A percentile compares a stretch with the other conserved stretches of the same genome.
Evolutionary conservation across 2,888 invertebrate genomes (phyloP).

Genomic region (Adelognathus sp.): DNA sequence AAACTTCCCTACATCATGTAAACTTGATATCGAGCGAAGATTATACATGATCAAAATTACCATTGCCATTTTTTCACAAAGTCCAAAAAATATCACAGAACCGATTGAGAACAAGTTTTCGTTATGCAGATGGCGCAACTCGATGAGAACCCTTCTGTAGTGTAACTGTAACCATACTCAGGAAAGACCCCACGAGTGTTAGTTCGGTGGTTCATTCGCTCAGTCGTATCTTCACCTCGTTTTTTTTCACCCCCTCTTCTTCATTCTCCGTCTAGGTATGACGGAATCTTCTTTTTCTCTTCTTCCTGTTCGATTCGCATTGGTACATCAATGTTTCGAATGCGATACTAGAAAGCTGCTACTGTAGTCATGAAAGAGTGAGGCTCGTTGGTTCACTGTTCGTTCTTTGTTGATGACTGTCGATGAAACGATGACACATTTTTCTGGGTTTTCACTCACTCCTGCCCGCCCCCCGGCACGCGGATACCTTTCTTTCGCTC

Average conservation of each 20-base stretch:
- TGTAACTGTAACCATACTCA: too few relatives aligned
- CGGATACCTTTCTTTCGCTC: conserved; percentile 67
- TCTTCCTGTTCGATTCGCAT: conserved; percentile 18
- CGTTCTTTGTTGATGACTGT: conserved; percentile 80
- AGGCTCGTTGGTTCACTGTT: conserved; percentile 70
- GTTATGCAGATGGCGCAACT: too few relatives aligned
- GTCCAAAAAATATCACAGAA: too few relatives aligned
- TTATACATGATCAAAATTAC: too few relatives aligned
- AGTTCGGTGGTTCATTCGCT: conserved; percentile 59
- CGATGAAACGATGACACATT: conserved; percentile 82
- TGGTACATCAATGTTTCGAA: conserved; percentile 20
- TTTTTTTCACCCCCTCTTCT: conserved; percentile 12
- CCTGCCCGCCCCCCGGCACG: conserved; percentile 61
- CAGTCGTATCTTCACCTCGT: conserved; percentile 44
- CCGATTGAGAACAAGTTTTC: too few relatives aligned
- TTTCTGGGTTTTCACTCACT: conserved; percentile 80
- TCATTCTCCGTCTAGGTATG: conserved; percentile 31
- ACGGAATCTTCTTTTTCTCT: conserved; percentile 43
- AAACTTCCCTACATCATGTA: too few relatives aligned
- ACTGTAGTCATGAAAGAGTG: background rate
- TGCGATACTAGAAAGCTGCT: conserved; percentile 8
- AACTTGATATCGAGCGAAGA: too few relatives aligned
- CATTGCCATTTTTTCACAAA: too few relatives aligned
- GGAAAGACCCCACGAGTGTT: conserved; percentile 36
- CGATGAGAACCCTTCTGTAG: too few relatives aligned